Percentiles rank a stretch among this genome's conserved stretches.
phyloP scores from a whole-genome alignment of 2,113 vertebrate species.

The Melanocharis versteri region DNA sequence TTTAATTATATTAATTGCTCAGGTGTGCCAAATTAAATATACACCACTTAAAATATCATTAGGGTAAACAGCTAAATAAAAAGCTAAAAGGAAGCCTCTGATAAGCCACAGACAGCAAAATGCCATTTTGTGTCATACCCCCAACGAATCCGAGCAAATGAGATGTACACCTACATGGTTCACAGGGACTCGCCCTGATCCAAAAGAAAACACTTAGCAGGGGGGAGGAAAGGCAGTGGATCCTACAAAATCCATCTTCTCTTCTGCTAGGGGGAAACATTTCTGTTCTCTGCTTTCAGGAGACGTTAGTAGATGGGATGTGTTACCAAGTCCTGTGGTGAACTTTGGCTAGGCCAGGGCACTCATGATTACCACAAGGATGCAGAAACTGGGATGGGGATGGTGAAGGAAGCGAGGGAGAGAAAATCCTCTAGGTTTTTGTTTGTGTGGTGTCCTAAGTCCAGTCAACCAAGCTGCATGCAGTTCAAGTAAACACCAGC shows the following conservation, averaged over 20 bases:
- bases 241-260: background rate
- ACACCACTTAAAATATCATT: background rate
- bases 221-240: background rate
- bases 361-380: background rate
- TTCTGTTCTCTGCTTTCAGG: background rate
- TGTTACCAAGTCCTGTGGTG: background rate
- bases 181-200: background rate
- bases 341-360: background rate
- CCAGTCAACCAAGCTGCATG: background rate
- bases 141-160: background rate
- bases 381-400: background rate
- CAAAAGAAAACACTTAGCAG: background rate
- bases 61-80: background rate
- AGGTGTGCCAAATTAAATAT: background rate
- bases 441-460: background rate
- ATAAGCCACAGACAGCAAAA: background rate
- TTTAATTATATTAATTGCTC: background rate
- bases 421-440: background rate
- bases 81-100: background rate
- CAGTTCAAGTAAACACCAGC: background rate
- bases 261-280: background rate
- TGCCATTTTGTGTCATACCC: background rate
- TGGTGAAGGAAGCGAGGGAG: background rate
- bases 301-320: background rate
- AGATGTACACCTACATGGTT: background rate